Conservation (phyloP, 2,113 vertebrate genomes). For the Collichthys lucidus region DNA sequence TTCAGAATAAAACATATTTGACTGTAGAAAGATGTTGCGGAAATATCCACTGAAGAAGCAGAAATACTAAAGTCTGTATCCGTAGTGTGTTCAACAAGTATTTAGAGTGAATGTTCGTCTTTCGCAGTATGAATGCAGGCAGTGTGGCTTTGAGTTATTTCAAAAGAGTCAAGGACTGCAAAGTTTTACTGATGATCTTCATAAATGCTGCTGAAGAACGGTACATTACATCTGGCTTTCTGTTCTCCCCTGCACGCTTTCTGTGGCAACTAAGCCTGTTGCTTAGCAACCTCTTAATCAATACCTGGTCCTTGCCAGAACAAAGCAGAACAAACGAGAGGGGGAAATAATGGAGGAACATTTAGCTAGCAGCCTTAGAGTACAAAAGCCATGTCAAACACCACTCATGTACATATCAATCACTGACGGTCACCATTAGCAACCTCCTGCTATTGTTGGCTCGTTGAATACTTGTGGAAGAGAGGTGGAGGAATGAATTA, state of each 20-base stretch:
- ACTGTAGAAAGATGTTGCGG: neutral
- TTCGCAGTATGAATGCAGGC: neutral
- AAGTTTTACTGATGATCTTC: slow-evolving; percentile 45
- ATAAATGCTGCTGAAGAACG: slow-evolving; percentile 50
- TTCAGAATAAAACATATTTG: neutral
- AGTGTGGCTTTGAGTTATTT: slow-evolving; percentile 16
- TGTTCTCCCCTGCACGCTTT: slow-evolving; percentile 76
- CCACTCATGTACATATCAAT: slow-evolving; percentile 60
- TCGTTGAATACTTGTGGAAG: slow-evolving; percentile 47
- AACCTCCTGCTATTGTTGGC: slow-evolving; percentile 53
- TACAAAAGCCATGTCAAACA: slow-evolving; percentile 76
- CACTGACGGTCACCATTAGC: slow-evolving; percentile 60
- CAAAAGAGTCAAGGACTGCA: slow-evolving; percentile 32
- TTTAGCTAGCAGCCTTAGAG: slow-evolving; percentile 72
- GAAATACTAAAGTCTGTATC: neutral
- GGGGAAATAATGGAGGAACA: slow-evolving; percentile 77
- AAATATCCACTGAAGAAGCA: neutral
- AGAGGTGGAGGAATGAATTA: slow-evolving; percentile 43
- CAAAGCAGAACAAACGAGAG: slow-evolving; percentile 75
- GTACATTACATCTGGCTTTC: slow-evolving; percentile 74
- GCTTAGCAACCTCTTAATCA: slow-evolving; percentile 88
- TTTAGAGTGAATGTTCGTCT: neutral
- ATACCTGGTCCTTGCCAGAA: slow-evolving; percentile 83
- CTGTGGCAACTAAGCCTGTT: slow-evolving; percentile 83
- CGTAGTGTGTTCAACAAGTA: neutral